Conservation (phyloP, 92 coral and sea anemone species). For the Micromussa lordhowensis region DNA sequence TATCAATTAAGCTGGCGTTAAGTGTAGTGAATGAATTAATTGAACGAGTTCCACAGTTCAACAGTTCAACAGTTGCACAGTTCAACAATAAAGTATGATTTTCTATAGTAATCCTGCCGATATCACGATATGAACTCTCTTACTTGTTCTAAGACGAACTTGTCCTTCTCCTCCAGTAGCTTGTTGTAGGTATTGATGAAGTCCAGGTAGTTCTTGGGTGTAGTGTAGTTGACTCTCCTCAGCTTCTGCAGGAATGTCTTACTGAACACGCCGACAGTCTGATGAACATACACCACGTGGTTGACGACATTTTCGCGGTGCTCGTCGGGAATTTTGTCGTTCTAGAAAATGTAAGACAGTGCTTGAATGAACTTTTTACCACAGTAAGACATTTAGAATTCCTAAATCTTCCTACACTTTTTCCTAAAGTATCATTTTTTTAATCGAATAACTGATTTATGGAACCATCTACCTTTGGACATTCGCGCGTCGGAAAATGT, state of each 20-base stretch:
- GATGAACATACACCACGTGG: slow-evolving; percentile 98
- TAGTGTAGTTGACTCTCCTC: slow-evolving; percentile 97
- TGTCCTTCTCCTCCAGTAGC: slow-evolving; percentile 96
- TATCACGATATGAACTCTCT: not conserved
- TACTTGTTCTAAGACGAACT: slow-evolving; percentile 96
- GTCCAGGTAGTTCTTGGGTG: slow-evolving; percentile 99
- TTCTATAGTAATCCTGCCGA: no score
- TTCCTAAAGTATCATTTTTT: no score
- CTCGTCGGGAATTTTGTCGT: slow-evolving; percentile 97
- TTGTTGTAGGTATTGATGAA: slow-evolving; percentile 97
- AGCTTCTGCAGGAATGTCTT: slow-evolving; percentile 89
- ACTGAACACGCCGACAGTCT: slow-evolving; percentile 92
- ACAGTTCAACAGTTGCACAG: no score
- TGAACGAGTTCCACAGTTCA: no score
- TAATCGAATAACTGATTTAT: no score
- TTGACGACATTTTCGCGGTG: slow-evolving; percentile 96
- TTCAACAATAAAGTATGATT: no score
- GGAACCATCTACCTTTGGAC: no score
- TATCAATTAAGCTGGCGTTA: no score
- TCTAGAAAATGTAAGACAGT: slow-evolving; percentile 50
- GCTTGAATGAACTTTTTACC: not conserved
- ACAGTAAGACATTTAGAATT: not conserved
- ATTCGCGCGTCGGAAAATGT: no score
- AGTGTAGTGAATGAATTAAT: no score
- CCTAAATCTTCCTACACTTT: no score